Evolutionary conservation across 2,888 invertebrate genomes (phyloP).

Genomic region (Calameuta filiformis): DNA sequence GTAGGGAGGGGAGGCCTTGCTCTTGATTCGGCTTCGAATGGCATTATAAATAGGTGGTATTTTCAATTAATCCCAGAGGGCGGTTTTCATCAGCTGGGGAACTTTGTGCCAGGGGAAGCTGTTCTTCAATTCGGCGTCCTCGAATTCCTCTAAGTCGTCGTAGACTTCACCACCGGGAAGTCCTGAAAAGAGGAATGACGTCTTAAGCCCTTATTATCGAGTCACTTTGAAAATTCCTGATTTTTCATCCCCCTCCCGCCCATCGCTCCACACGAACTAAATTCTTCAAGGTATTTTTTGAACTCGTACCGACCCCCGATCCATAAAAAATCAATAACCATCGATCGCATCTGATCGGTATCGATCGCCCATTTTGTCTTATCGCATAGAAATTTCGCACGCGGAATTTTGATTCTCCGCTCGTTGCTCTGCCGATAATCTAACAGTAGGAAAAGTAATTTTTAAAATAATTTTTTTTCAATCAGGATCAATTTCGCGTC

Average conservation of each 20-base stretch:
- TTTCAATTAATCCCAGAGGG: constrained; percentile 74
- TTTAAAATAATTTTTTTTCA: background rate
- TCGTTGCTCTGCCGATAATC: no score
- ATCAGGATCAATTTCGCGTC: constrained; percentile 4
- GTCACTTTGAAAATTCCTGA: no score
- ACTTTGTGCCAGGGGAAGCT: constrained; percentile 85
- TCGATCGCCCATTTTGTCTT: no score
- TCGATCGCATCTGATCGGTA: no score
- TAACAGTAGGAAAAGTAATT: background rate
- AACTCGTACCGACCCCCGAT: no score
- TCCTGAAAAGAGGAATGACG: constrained; percentile 5
- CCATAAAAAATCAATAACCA: no score
- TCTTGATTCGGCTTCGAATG: background rate
- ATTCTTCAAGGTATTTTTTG: no score
- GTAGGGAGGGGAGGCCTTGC: background rate
- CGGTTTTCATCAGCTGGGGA: constrained; percentile 75
- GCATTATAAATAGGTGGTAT: background rate
- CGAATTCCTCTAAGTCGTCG: constrained; percentile 39
- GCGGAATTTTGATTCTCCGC: no score
- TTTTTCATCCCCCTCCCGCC: no score
- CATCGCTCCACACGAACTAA: no score
- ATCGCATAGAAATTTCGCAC: no score
- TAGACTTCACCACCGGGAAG: constrained; percentile 13
- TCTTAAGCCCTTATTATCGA: no score
- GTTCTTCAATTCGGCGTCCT: constrained; percentile 66